phyloP scores from a whole-genome alignment of 2,797 vertebrate genomes.

The Anas bahamensis region DNA sequence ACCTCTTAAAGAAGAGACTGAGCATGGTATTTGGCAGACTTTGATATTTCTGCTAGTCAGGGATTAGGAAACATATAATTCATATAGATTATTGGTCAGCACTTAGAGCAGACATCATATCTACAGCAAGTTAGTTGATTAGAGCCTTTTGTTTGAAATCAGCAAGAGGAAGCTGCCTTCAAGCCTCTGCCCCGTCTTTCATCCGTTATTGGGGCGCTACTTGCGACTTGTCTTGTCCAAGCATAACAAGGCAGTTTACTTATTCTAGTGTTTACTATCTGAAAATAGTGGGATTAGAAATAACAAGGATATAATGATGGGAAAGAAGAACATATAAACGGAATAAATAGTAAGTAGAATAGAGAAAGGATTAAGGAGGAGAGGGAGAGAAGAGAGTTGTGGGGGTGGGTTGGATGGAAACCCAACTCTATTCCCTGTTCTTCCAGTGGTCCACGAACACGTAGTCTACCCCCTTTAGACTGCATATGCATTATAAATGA shows the following conservation, averaged over 20 bases:
- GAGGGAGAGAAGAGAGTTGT: neutral
- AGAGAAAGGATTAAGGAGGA: neutral
- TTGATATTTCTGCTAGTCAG: neutral
- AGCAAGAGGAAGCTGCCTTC: neutral
- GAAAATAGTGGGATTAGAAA: neutral
- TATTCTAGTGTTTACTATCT: neutral
- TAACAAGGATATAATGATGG: neutral
- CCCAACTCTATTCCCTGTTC: neutral
- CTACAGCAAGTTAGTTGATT: neutral
- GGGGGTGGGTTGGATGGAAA: neutral
- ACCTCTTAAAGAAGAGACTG: conserved; percentile 82
- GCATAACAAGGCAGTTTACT: neutral
- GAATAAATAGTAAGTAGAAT: neutral
- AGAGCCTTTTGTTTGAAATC: neutral
- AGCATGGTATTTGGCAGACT: conserved; percentile 80
- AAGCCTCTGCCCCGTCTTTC: neutral
- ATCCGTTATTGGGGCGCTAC: neutral
- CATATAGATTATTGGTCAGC: neutral
- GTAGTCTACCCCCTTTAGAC: neutral
- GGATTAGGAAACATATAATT: neutral
- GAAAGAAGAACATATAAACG: neutral
- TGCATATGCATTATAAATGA: neutral
- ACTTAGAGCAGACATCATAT: neutral
- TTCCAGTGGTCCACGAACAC: neutral
- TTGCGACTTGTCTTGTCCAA: neutral